Conservation (phyloP, 2,888 invertebrate species). For the Megalurothrips usitatus region DNA sequence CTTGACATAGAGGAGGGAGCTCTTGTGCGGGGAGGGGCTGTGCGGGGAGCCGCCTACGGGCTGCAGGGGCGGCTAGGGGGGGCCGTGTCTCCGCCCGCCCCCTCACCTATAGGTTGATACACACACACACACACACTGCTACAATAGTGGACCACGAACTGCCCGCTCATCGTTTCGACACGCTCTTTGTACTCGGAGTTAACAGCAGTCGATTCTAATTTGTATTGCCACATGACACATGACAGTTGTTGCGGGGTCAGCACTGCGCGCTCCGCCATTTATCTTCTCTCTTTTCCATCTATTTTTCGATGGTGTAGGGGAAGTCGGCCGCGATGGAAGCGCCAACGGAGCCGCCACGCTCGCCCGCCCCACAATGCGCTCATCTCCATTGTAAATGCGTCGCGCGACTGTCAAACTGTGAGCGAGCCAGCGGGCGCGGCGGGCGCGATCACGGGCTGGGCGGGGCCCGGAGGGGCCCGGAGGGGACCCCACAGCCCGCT, state of each 20-base stretch:
- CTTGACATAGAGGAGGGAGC: neutral
- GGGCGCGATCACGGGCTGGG: neutral
- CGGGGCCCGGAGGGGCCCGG: neutral
- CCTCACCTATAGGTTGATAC: neutral
- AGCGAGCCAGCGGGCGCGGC: neutral
- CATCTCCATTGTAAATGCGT: conserved; percentile 16
- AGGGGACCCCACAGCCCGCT: neutral
- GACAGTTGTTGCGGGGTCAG: neutral
- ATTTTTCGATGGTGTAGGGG: no score
- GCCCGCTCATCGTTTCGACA: no score
- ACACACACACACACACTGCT: no score
- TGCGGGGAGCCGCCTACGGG: neutral
- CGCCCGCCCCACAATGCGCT: neutral
- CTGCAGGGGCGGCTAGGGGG: neutral
- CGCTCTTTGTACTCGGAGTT: neutral
- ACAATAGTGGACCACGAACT: no score
- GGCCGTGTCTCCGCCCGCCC: neutral
- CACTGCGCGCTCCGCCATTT: neutral
- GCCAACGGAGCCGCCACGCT: neutral
- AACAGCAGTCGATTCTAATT: neutral
- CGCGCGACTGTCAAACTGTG: conserved; percentile 4
- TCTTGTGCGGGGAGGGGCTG: neutral
- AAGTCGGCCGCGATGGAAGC: no score
- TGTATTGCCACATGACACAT: neutral
- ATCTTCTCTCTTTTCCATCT: neutral